A percentile compares a stretch with the other conserved stretches of the same genome.
These are phyloP conservation scores for Phymanthus crucifer DNA, from an alignment of 92 coral and sea anemone genomes.

Conservation along the genomic window DNA sequence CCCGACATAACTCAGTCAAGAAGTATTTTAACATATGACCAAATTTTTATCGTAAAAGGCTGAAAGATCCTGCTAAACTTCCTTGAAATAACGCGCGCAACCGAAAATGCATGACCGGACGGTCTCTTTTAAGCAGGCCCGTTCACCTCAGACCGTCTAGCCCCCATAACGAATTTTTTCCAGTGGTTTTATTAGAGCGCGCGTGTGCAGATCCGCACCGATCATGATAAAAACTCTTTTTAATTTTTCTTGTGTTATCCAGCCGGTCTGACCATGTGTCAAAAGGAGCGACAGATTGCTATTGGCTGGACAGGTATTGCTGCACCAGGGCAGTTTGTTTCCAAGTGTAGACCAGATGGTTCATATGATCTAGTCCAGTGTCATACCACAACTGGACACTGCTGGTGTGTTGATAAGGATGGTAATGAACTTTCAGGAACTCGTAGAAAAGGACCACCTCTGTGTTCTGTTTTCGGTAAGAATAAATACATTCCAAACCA, in stretches of 20 bases:
- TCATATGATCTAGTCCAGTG: slow-evolving; percentile 76
- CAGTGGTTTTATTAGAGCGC: too few species aligned
- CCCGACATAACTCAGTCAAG: too few species aligned
- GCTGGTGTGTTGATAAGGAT: slow-evolving; percentile 87
- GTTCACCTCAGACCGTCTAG: too few species aligned
- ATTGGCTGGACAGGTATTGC: slow-evolving; percentile 69
- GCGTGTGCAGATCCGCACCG: too few species aligned
- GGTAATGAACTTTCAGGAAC: slow-evolving; percentile 82
- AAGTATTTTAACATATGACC: too few species aligned
- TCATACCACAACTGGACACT: slow-evolving; percentile 47
- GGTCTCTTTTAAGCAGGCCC: too few species aligned
- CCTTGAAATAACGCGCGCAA: too few species aligned
- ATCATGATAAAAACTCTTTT: background rate
- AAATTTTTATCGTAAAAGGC: too few species aligned
- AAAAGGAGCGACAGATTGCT: slow-evolving; percentile 71
- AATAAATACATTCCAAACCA: background rate
- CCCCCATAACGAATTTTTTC: too few species aligned
- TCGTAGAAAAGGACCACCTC: slow-evolving; percentile 67
- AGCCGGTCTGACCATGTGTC: slow-evolving; percentile 71
- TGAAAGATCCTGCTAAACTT: too few species aligned
- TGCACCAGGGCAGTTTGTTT: slow-evolving; percentile 70
- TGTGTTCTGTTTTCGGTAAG: slow-evolving; percentile 33
- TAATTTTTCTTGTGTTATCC: background rate
- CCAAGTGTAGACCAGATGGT: slow-evolving; percentile 75
- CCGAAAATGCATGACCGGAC: too few species aligned